phyloP scores from a whole-genome alignment of 2,797 vertebrate species.

The Parotocinclus haroldoi region DNA sequence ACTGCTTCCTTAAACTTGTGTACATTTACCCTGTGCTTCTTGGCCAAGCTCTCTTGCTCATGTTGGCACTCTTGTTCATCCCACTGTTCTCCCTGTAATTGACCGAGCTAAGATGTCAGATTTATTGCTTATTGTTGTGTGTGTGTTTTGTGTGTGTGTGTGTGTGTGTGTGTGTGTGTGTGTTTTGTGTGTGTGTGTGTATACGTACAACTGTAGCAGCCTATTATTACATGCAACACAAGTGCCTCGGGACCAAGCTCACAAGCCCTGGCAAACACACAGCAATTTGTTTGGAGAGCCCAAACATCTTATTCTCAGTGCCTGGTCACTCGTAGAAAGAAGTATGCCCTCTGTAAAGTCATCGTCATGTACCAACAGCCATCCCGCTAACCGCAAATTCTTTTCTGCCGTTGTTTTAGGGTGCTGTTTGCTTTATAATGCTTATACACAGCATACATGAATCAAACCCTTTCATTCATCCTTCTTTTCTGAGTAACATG shows the following conservation, averaged over 20 bases:
- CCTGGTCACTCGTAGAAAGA: slow-evolving; percentile 42
- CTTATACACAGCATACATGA: slow-evolving; percentile 10
- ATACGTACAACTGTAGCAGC: slow-evolving; percentile 62
- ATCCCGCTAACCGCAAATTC: slow-evolving; percentile 52
- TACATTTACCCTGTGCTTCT: no score
- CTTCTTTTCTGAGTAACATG: slow-evolving; percentile 6
- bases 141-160: no score
- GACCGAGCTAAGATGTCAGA: slow-evolving; percentile 76
- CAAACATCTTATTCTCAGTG: slow-evolving; percentile 66
- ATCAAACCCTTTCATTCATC: slow-evolving; percentile 19
- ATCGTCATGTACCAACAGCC: slow-evolving; percentile 51
- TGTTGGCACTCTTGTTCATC: slow-evolving; percentile 30
- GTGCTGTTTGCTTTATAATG: slow-evolving; percentile 44
- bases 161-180: no score
- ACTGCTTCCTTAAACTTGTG: no score
- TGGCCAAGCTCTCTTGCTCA: no score
- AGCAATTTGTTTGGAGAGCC: slow-evolving; percentile 66
- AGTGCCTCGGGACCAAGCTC: slow-evolving; percentile 61
- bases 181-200: no score
- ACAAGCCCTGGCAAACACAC: slow-evolving; percentile 65
- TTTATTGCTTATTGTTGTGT: slow-evolving; percentile 65
- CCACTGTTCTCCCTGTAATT: slow-evolving; percentile 69
- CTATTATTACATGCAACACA: slow-evolving; percentile 74
- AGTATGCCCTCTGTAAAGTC: slow-evolving; percentile 42
- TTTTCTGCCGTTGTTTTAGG: slow-evolving; percentile 55